phyloP scores from a whole-genome alignment of 2,797 vertebrate species.

The Coregonus sp. region DNA sequence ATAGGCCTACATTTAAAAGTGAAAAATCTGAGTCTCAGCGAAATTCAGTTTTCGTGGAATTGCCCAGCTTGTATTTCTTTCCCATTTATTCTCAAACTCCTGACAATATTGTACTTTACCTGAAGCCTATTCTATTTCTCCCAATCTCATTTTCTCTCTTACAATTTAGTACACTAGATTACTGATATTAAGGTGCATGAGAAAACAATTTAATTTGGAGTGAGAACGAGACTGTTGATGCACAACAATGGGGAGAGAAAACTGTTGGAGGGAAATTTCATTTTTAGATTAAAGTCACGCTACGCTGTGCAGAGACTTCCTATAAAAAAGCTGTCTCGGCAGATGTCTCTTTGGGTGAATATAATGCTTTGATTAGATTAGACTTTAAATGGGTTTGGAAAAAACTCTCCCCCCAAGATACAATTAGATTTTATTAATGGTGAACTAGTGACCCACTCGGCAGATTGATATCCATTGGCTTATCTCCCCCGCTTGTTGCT shows the following conservation, averaged over 20 bases:
- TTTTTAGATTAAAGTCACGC: slow-evolving; percentile 73
- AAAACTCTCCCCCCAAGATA: slow-evolving; percentile 54
- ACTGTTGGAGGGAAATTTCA: slow-evolving; percentile 69
- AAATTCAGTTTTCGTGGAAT: no score
- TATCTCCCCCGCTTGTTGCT: slow-evolving; percentile 56
- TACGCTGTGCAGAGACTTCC: slow-evolving; percentile 65
- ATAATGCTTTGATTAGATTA: slow-evolving; percentile 71
- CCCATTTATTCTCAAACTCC: slow-evolving; percentile 6
- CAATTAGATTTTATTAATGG: slow-evolving; percentile 68
- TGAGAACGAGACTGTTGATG: slow-evolving; percentile 62
- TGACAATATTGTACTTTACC: slow-evolving; percentile 38
- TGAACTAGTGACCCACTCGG: slow-evolving; percentile 64
- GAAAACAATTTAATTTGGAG: slow-evolving; percentile 68
- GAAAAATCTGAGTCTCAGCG: no score
- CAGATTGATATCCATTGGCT: slow-evolving; percentile 61
- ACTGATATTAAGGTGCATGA: slow-evolving; percentile 67
- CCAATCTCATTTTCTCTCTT: slow-evolving; percentile 49
- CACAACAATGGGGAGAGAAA: slow-evolving; percentile 67
- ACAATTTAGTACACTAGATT: slow-evolving; percentile 64
- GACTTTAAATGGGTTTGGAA: slow-evolving; percentile 72
- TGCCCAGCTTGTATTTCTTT: not conserved
- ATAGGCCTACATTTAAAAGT: no score
- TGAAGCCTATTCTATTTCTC: slow-evolving; percentile 41
- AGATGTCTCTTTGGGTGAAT: slow-evolving; percentile 71
- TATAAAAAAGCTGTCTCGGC: slow-evolving; percentile 64